Percentiles rank a stretch among this genome's conserved stretches.
Conservation (phyloP, 2,113 vertebrate genomes). For the Copsychus sechellarum region DNA sequence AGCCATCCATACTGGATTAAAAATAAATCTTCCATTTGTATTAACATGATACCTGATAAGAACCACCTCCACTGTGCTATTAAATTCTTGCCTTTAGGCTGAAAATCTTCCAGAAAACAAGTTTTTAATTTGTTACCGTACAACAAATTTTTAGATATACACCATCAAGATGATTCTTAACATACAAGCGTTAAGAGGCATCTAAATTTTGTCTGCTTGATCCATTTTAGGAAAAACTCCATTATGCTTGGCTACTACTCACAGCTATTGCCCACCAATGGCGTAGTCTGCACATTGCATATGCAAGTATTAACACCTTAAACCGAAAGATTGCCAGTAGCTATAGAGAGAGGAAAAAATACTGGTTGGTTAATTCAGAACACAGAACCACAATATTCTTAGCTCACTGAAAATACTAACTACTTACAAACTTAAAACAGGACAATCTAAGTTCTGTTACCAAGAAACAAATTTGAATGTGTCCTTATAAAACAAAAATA, state of each 20-base stretch:
- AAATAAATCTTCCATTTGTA: neutral
- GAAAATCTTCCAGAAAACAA: neutral
- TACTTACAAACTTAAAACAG: neutral
- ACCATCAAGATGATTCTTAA: constrained; percentile 24
- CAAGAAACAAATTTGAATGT: neutral
- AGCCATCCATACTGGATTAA: neutral
- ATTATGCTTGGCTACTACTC: constrained; percentile 67
- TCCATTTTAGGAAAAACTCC: neutral
- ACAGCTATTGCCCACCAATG: constrained; percentile 98
- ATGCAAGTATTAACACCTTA: constrained; percentile 89
- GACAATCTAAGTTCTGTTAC: neutral
- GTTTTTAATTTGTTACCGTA: neutral
- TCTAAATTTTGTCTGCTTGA: neutral
- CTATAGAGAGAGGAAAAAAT: constrained; percentile 69
- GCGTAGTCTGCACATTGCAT: constrained; percentile 89
- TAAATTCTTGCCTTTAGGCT: neutral
- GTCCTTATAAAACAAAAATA: neutral
- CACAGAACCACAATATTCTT: constrained; percentile 24
- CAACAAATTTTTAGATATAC: neutral
- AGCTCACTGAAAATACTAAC: neutral
- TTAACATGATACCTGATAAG: neutral
- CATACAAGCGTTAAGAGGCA: neutral
- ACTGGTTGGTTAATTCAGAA: constrained; percentile 57
- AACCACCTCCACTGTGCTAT: neutral
- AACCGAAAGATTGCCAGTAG: constrained; percentile 94